These are phyloP conservation scores for Castor canadensis DNA, from an alignment of 2,113 vertebrate genomes.

Conservation along the genomic window DNA sequence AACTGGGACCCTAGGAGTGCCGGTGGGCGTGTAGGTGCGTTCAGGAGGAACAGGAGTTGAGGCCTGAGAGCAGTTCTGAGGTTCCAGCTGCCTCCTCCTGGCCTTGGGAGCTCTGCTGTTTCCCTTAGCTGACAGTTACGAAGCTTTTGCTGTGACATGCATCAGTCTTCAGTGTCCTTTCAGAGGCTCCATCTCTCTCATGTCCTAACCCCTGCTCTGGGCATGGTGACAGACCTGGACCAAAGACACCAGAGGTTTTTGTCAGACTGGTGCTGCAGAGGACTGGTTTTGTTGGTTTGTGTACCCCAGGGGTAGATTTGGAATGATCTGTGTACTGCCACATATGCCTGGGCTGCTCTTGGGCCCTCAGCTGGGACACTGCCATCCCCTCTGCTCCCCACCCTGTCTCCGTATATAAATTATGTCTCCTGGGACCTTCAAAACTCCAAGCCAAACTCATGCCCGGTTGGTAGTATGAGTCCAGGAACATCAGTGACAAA, in stretches of 20 bases:
- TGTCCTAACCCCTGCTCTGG: not conserved
- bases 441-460: not conserved
- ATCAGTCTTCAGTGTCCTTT: accelerated
- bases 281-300: not conserved
- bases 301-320: too few species aligned
- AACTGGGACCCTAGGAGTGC: accelerated
- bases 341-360: not conserved
- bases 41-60: too few species aligned
- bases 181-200: not conserved
- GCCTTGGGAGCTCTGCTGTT: not conserved
- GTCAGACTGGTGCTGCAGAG: not conserved
- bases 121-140: not conserved
- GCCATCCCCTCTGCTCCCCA: not conserved
- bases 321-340: too few species aligned
- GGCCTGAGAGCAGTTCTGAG: not conserved
- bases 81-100: too few species aligned
- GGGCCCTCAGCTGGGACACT: too few species aligned
- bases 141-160: accelerated
- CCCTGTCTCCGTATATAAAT: too few species aligned
- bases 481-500: not conserved
- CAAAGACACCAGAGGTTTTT: not conserved
- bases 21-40: not conserved
- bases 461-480: not conserved
- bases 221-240: accelerated
- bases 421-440: not conserved